These are phyloP conservation scores for Psophia crepitans DNA, from an alignment of 2,113 vertebrate species.

Conservation along the genomic window DNA sequence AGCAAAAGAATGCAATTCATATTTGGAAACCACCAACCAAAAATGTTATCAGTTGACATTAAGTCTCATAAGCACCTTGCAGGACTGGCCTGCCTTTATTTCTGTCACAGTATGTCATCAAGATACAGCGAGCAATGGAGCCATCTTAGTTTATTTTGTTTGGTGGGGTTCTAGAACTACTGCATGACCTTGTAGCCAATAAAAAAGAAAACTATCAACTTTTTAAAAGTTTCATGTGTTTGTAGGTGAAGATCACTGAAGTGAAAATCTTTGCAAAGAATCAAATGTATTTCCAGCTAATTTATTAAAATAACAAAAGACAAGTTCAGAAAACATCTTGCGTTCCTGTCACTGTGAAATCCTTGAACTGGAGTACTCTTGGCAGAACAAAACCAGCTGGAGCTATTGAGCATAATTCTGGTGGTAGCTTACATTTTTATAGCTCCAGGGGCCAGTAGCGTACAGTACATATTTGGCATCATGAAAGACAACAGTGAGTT, in stretches of 20 bases:
- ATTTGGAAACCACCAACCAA: neutral
- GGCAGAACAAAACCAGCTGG: neutral
- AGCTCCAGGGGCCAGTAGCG: neutral
- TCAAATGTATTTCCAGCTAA: neutral
- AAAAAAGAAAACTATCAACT: neutral
- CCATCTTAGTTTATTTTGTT: neutral
- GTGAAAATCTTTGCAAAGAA: neutral
- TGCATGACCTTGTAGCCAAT: neutral
- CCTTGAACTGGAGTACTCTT: neutral
- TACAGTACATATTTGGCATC: neutral
- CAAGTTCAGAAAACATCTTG: neutral
- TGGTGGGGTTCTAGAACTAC: neutral
- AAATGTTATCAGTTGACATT: neutral
- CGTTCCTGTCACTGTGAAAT: neutral
- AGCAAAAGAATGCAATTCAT: neutral
- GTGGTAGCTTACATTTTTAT: neutral
- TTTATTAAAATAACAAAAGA: constrained; percentile 9
- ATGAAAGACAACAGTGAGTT: neutral
- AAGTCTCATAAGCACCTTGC: neutral
- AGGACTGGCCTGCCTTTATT: neutral
- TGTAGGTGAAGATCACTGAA: neutral
- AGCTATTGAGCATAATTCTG: neutral
- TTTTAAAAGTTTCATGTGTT: neutral
- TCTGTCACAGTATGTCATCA: neutral
- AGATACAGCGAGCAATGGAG: neutral